Conservation (phyloP, 2,797 vertebrate genomes). For the Siniperca obscura region DNA sequence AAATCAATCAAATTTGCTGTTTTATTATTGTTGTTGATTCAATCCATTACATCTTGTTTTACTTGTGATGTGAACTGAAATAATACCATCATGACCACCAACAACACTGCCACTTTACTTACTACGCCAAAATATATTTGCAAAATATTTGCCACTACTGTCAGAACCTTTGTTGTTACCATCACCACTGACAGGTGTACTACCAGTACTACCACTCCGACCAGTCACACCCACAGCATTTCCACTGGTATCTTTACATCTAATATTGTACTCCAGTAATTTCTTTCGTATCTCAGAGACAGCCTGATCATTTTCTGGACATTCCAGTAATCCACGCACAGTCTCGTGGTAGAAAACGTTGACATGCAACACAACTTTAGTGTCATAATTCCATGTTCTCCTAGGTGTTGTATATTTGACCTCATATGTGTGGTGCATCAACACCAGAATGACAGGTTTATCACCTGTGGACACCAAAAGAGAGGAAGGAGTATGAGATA, state of each 20-base stretch:
- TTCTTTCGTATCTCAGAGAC: accelerated
- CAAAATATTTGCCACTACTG: too few species aligned
- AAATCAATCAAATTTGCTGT: not conserved
- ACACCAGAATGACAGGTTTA: conserved; percentile 68
- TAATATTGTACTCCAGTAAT: accelerated
- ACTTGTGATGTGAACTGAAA: not conserved
- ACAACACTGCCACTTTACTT: not conserved
- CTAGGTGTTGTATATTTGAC: accelerated
- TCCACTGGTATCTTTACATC: accelerated
- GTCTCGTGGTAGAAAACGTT: conserved; percentile 65
- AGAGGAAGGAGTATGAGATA: not conserved
- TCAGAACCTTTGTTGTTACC: accelerated
- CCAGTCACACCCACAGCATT: accelerated
- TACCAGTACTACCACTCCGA: accelerated
- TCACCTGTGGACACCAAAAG: conserved; percentile 37
- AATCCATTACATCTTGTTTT: not conserved
- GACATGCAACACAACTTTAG: not conserved
- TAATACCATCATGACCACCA: not conserved
- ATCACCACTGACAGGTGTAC: accelerated
- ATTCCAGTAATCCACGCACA: not conserved
- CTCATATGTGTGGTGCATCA: conserved; percentile 65
- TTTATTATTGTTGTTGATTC: not conserved
- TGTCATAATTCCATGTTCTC: accelerated
- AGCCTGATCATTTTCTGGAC: not conserved
- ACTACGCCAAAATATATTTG: too few species aligned